Conservation (phyloP, 1,140 invertebrate species). For the Plodia interpunctella region DNA sequence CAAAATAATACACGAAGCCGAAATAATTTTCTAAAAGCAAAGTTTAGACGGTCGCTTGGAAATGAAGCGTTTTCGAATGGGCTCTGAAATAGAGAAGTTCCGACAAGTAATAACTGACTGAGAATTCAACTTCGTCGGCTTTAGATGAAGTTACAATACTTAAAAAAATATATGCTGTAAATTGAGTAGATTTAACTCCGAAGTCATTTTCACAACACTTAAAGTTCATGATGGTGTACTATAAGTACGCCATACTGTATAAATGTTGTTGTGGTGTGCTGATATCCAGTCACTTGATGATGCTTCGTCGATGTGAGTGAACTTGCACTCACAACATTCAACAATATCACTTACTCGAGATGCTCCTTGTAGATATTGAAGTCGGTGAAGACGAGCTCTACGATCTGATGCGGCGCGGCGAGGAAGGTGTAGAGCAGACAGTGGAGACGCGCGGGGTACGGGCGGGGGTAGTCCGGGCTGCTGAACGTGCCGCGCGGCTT, state of each 20-base stretch:
- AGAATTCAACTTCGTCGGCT: constrained; percentile 18
- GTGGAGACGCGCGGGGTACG: constrained; percentile 86
- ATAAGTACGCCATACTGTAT: too few species aligned
- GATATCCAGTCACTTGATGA: too few species aligned
- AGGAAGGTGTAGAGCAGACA: constrained; percentile 92
- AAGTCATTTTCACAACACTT: too few species aligned
- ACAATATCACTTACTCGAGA: constrained; percentile 79
- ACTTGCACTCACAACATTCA: too few species aligned
- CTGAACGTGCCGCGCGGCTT: constrained; percentile 88
- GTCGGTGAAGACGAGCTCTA: constrained; percentile 88
- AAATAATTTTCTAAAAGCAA: constrained; percentile 22
- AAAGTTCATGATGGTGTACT: too few species aligned
- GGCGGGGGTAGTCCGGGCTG: constrained; percentile 88
- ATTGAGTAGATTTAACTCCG: too few species aligned
- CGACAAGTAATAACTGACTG: constrained; percentile 23
- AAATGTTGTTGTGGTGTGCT: too few species aligned
- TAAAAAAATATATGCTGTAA: neutral
- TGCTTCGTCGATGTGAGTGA: too few species aligned
- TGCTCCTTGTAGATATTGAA: constrained; percentile 84
- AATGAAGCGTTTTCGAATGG: constrained; percentile 19
- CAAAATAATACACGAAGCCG: constrained; percentile 13
- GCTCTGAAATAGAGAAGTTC: constrained; percentile 22
- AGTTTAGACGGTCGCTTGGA: constrained; percentile 17
- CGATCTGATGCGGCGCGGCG: constrained; percentile 86
- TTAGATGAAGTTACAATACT: neutral